phyloP scores from a whole-genome alignment of 2,113 vertebrate genomes.

The Archilochus colubris region DNA sequence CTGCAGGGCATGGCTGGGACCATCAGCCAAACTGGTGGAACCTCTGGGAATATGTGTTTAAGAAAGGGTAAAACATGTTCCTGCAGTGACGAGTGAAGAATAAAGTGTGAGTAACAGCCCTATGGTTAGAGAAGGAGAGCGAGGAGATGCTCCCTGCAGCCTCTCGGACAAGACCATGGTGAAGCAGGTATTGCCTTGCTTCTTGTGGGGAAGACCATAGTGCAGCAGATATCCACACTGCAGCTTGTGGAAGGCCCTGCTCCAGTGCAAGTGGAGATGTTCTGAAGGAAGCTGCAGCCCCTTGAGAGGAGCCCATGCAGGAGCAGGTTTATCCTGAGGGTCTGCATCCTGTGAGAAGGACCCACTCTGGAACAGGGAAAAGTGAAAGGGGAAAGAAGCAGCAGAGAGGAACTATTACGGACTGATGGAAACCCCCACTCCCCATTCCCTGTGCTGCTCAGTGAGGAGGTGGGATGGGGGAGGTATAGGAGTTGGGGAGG shows the following conservation, averaged over 20 bases:
- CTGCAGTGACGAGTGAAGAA: background rate
- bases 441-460: accelerated
- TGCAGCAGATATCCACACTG: background rate
- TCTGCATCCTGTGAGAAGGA: background rate
- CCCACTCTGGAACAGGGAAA: background rate
- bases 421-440: accelerated
- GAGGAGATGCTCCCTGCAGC: background rate
- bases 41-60: background rate
- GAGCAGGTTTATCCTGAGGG: background rate
- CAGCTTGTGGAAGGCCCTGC: accelerated
- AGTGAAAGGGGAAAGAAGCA: background rate
- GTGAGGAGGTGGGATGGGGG: background rate
- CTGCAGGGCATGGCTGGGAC: background rate
- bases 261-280: no score
- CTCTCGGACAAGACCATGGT: background rate
- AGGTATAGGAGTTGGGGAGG: background rate
- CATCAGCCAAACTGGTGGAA: background rate
- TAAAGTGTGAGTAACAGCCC: background rate
- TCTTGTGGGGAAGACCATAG: background rate
- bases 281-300: background rate
- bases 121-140: background rate
- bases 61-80: background rate
- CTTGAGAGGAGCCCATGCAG: accelerated
- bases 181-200: background rate
- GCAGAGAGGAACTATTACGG: background rate